Base-by-base conservation (phyloP, 2,113 vertebrate genomes). In the Coptodon bakossiorum region DNA sequence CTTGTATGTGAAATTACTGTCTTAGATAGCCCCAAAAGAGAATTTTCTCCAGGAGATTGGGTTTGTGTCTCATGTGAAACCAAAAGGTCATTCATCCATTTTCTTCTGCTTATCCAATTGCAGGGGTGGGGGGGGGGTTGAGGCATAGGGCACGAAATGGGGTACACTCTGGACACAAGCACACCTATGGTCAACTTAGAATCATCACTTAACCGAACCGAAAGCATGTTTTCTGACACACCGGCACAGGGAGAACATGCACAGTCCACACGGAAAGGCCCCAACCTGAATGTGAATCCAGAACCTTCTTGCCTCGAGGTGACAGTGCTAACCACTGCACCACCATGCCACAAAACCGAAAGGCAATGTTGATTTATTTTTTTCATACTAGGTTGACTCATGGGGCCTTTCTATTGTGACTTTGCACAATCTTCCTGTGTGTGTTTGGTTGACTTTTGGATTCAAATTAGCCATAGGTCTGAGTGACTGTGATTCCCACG, bases 121-220 rank as follows among this genome's bases (percentile, higher is more conserved):
- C 27, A 3, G 5, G 57, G 27, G 14, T 1, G 34, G 2, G 34
- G 34, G 34, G 7, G 6, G 22, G 0, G 54, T 27, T 27, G 3
- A 38, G 19, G 54, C 7, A 59, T 31, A 0, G 16, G 57, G 57
- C 59, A 34, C 1, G 29, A 63, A 34, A 19, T 29, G 0, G 16
- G 29, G 16, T 63, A 63, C 59, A 63, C 16, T 16, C 27, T 59
- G 56, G 1, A 61, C 27, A 36, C 29, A 29, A 3, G 17, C 29
- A 19, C 56, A 31, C 59, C 59, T 63, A 61, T 61, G 1, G 5
- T 61, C 16, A 61, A 63, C 16, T 61, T 61, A 34, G 9, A 63
- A 34, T 11, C 29, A 63, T 63, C 16, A 63, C 16, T 63, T 63
- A 63, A 63, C 31, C 5, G 2, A 31, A 59, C 27, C 5, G 0